These are phyloP conservation scores for Sebastes kiyomatsui DNA, from an alignment of 2,797 vertebrate genomes.

Conservation along the genomic window DNA sequence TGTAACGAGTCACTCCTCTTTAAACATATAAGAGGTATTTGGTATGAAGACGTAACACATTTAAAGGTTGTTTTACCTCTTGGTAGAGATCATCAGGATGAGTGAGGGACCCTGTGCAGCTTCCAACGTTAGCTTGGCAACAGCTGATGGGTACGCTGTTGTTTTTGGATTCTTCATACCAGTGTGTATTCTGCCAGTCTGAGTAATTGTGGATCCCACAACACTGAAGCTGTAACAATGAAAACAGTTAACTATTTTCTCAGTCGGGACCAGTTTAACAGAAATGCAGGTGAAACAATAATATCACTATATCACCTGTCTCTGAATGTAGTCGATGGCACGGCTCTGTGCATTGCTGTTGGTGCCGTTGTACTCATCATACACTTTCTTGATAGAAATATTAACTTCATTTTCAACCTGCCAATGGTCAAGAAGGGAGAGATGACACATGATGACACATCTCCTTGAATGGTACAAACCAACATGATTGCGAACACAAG, in stretches of 20 bases:
- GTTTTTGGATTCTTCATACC: conserved; percentile 93
- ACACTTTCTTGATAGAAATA: conserved; percentile 91
- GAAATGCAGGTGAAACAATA: background rate
- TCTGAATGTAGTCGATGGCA: conserved; percentile 96
- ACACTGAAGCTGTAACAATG: conserved; percentile 85
- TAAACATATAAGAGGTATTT: background rate
- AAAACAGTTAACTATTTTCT: background rate
- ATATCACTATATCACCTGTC: conserved; percentile 83
- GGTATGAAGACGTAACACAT: background rate
- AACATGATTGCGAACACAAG: background rate
- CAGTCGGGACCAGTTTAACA: background rate
- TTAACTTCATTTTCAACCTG: conserved; percentile 95
- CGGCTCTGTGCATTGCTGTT: conserved; percentile 94
- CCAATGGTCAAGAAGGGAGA: background rate
- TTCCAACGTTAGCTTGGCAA: conserved; percentile 84
- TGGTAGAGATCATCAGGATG: conserved; percentile 90
- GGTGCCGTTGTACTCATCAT: conserved; percentile 93
- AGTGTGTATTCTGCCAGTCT: conserved; percentile 92
- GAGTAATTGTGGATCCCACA: conserved; percentile 95
- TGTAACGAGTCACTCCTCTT: background rate
- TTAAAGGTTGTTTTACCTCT: conserved; percentile 80
- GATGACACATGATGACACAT: background rate
- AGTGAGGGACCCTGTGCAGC: conserved; percentile 90
- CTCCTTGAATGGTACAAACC: background rate
- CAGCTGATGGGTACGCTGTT: conserved; percentile 96